phyloP scores from a whole-genome alignment of 2,888 invertebrate genomes.

The Cynaeus angustus region DNA sequence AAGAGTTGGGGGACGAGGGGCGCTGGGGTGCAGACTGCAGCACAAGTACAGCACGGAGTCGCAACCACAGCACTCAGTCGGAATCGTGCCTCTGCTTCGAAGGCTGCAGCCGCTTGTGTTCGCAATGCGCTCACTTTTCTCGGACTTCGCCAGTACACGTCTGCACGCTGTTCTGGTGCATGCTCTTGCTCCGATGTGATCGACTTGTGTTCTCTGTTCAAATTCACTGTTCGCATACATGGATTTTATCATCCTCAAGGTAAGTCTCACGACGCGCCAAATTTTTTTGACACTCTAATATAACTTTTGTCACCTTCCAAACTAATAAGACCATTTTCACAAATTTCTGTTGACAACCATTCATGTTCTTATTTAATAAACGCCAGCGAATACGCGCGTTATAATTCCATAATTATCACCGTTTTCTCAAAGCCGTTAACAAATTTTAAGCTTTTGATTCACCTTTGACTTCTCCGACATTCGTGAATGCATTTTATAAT shows the following conservation, averaged over 20 bases:
- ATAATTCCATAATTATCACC: background rate
- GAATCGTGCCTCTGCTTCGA: conserved; percentile 32
- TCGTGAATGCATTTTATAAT: background rate
- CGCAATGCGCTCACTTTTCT: conserved; percentile 48
- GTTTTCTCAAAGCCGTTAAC: background rate
- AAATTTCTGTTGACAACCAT: no score
- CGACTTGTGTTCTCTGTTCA: conserved; percentile 29
- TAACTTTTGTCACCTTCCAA: no score
- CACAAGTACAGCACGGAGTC: conserved; percentile 45
- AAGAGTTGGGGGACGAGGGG: conserved; percentile 30
- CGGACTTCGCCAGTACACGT: conserved; percentile 33
- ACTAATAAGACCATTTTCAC: no score
- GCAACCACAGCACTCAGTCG: conserved; percentile 36
- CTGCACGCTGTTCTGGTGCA: conserved; percentile 37
- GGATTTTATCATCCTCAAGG: conserved; percentile 62
- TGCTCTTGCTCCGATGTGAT: conserved; percentile 26
- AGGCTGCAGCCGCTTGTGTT: conserved; percentile 39
- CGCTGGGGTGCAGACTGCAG: conserved; percentile 50
- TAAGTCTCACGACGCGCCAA: conserved; percentile 48
- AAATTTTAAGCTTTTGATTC: background rate
- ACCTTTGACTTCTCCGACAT: background rate
- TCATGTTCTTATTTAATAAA: no score
- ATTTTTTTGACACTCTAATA: background rate
- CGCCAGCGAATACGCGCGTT: no score
- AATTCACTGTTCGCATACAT: conserved; percentile 49